Percentiles rank a stretch among this genome's conserved stretches.
Evolutionary conservation across 2,113 vertebrate genomes (phyloP).

Genomic region (Phrynosoma platyrhinos): DNA sequence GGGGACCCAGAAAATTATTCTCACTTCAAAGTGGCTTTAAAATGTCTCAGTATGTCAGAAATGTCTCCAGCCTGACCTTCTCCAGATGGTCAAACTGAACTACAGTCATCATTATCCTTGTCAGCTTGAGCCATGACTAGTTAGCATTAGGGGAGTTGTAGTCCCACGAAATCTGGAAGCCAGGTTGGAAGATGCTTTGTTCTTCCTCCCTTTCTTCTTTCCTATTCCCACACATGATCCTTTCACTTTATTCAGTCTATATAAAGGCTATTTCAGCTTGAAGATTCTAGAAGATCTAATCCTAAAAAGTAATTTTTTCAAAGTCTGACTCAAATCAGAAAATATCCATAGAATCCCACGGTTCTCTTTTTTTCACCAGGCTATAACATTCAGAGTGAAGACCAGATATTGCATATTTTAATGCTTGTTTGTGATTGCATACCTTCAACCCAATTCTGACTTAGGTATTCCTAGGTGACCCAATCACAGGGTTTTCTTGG

Average conservation of each 20-base stretch:
- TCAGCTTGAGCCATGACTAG: neutral
- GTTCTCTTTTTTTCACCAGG: too few relatives aligned
- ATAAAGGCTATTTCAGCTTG: neutral
- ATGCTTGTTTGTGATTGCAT: neutral
- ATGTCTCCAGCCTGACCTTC: neutral
- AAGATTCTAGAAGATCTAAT: too few relatives aligned
- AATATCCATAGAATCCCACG: neutral
- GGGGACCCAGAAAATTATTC: neutral
- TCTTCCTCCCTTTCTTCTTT: neutral
- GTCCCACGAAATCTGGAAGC: neutral
- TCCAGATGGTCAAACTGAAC: neutral
- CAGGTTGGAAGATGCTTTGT: neutral
- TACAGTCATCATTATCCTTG: too few relatives aligned
- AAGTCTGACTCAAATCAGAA: neutral
- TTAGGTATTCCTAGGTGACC: too few relatives aligned
- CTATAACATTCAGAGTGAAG: neutral
- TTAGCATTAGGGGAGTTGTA: neutral
- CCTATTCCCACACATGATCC: neutral
- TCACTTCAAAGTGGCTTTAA: neutral
- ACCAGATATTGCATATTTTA: neutral
- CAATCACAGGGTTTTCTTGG: too few relatives aligned
- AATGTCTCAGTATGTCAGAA: neutral
- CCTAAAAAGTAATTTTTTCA: too few relatives aligned
- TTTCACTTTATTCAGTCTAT: neutral
- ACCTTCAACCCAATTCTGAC: too few relatives aligned